Evolutionary conservation across 2,888 invertebrate species (phyloP).

Genomic region (Acanthococcus lagerstroemiae): DNA sequence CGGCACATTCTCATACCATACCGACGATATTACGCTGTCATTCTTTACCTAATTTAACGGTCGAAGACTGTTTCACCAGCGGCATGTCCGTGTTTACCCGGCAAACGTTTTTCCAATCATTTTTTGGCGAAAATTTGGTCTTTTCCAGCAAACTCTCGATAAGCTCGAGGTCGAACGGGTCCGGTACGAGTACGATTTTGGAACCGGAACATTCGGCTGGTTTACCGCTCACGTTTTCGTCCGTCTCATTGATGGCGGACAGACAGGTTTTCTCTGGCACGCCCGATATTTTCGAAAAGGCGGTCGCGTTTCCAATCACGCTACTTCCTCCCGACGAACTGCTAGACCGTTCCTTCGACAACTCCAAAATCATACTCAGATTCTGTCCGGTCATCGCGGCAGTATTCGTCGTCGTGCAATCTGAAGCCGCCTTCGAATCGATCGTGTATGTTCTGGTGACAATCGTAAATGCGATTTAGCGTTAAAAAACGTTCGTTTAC

Average conservation of each 20-base stretch:
- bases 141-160: constrained; percentile 56
- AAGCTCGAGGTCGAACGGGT: constrained; percentile 70
- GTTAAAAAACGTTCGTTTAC: background rate
- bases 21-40: no score
- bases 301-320: background rate
- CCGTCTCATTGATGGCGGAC: background rate
- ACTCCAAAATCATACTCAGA: constrained; percentile 53
- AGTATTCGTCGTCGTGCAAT: no score
- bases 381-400: background rate
- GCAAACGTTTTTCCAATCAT: constrained; percentile 44
- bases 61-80: constrained; percentile 40
- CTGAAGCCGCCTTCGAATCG: no score
- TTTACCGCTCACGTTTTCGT: background rate
- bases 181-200: constrained; percentile 43
- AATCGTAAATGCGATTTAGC: background rate
- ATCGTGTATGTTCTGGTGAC: no score
- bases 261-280: background rate
- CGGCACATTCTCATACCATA: no score
- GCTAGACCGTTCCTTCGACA: constrained; percentile 51
- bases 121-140: constrained; percentile 54
- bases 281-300: constrained; percentile 7
- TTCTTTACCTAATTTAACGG: constrained; percentile 42
- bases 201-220: no score
- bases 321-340: constrained; percentile 34
- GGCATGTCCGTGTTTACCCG: constrained; percentile 41